Evolutionary conservation across 2,888 invertebrate species (phyloP).

Genomic region (Sminthurinus aureus): DNA sequence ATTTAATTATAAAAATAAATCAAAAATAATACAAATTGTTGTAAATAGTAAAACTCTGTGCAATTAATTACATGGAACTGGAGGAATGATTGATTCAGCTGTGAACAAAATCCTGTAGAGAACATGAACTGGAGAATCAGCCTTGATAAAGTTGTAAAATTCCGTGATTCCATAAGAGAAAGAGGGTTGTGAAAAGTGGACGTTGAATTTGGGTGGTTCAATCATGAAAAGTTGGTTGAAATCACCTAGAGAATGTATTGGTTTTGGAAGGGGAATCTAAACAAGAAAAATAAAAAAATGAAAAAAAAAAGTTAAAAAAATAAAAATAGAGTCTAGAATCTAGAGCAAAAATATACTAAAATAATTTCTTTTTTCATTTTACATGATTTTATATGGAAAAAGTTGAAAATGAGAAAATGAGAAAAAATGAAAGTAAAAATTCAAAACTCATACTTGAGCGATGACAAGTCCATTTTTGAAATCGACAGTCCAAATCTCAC

Average conservation of each 20-base stretch:
- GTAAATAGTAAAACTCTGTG: no score
- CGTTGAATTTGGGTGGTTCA: slow-evolving; percentile 64
- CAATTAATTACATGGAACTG: slow-evolving; percentile 33
- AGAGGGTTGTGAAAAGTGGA: slow-evolving; percentile 61
- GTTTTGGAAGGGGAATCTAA: slow-evolving; percentile 63
- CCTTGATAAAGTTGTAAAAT: slow-evolving; percentile 48
- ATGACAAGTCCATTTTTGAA: slow-evolving; percentile 62
- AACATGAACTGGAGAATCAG: slow-evolving; percentile 49
- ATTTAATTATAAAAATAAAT: no score
- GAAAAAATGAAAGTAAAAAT: no score
- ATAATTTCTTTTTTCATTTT: no score
- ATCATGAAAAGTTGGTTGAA: slow-evolving; percentile 67
- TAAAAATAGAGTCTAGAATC: no score
- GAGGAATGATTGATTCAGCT: slow-evolving; percentile 18
- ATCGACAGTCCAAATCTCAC: slow-evolving; percentile 61
- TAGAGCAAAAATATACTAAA: no score
- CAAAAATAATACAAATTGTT: no score
- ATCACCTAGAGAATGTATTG: slow-evolving; percentile 67
- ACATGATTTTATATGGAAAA: no score
- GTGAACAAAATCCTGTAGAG: slow-evolving; percentile 18
- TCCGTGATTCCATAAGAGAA: slow-evolving; percentile 50
- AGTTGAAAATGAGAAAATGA: no score
- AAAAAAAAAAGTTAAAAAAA: no score
- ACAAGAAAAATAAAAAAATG: slow-evolving; percentile 23
- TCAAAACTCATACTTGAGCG: slow-evolving; percentile 59